These are phyloP conservation scores for Punctoribates punctum DNA, from an alignment of 2,888 invertebrate genomes.

Conservation along the genomic window DNA sequence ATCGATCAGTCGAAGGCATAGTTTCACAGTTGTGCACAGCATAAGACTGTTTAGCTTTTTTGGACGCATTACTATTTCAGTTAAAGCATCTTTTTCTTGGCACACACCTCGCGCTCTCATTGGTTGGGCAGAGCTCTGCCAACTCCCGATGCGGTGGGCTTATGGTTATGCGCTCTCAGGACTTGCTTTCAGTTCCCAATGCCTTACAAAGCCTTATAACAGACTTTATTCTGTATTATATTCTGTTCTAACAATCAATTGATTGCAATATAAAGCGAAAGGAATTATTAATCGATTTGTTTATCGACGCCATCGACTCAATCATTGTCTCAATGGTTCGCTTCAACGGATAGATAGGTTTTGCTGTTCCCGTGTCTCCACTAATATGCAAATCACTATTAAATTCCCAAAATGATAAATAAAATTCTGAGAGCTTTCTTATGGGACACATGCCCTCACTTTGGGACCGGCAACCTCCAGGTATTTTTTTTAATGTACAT, in stretches of 20 bases:
- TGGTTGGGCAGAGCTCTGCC: no score
- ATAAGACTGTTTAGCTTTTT: no score
- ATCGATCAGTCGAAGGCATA: no score
- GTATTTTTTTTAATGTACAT: no score
- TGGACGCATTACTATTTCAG: no score
- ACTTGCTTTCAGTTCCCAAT: no score
- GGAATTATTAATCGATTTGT: slow-evolving; percentile 20
- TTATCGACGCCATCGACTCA: background rate
- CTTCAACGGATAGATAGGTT: slow-evolving; percentile 29
- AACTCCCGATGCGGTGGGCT: no score
- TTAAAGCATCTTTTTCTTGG: no score
- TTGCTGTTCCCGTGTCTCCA: slow-evolving; percentile 31
- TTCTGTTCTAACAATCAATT: background rate
- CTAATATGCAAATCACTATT: slow-evolving; percentile 22
- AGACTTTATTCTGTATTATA: background rate
- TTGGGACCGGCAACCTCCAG: slow-evolving; percentile 1
- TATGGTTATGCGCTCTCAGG: no score
- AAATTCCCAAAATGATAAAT: background rate
- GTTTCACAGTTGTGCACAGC: no score
- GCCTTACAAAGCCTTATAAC: no score
- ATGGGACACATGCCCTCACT: slow-evolving; percentile 16
- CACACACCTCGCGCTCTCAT: no score
- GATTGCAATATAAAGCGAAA: background rate
- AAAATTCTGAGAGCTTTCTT: slow-evolving; percentile 4
- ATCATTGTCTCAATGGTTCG: slow-evolving; percentile 3